Percentiles rank a stretch among this genome's conserved stretches.
phyloP scores from a whole-genome alignment of 1,140 invertebrate genomes.

The Agraylea sexmaculata region DNA sequence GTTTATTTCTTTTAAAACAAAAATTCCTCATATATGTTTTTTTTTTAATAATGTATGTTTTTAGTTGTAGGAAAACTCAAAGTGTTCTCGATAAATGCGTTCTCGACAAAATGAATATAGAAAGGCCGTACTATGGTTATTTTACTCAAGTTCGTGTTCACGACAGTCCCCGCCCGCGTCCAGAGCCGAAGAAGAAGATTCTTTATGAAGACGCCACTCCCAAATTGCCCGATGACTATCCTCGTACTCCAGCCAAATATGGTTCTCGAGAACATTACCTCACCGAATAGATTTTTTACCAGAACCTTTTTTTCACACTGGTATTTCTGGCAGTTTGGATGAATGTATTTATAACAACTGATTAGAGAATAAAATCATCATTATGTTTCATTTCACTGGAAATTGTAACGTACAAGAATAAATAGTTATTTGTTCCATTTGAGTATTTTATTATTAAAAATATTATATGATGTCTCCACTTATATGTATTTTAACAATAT shows the following conservation, averaged over 20 bases:
- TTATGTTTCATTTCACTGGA: no score
- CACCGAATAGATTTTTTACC: slow-evolving; percentile 29
- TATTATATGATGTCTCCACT: no score
- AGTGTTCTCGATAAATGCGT: slow-evolving; percentile 77
- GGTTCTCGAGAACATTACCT: slow-evolving; percentile 44
- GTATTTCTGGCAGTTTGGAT: no score
- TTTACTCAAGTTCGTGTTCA: slow-evolving; percentile 70
- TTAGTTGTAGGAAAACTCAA: slow-evolving; percentile 82
- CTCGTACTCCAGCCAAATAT: slow-evolving; percentile 49
- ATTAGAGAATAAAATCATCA: no score
- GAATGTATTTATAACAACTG: no score
- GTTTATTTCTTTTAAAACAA: slow-evolving; percentile 1
- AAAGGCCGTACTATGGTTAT: slow-evolving; percentile 78
- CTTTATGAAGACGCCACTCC: slow-evolving; percentile 54
- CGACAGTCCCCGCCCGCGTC: slow-evolving; percentile 50
- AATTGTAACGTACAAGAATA: no score
- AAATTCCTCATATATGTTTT: background rate
- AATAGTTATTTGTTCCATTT: no score
- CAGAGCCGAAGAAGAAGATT: slow-evolving; percentile 38
- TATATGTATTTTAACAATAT: no score
- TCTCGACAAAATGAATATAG: slow-evolving; percentile 68
- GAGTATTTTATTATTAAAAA: no score
- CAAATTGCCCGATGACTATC: slow-evolving; percentile 47
- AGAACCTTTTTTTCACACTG: no score
- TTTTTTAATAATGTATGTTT: slow-evolving; percentile 26